Evolutionary conservation across 2,888 invertebrate genomes (phyloP).

Genomic region (Conchocele bisecta): DNA sequence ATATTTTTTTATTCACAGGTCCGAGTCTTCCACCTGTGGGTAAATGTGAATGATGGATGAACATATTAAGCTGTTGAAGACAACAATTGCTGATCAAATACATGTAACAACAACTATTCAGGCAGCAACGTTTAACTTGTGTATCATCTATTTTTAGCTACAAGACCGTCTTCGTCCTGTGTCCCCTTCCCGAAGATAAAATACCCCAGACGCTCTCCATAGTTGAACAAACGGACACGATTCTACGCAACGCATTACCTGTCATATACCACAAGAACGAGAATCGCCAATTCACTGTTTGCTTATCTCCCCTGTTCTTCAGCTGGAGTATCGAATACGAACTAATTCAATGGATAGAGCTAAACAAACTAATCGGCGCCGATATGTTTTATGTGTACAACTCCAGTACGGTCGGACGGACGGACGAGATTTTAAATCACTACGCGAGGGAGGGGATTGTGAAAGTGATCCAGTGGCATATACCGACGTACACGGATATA

Average conservation of each 20-base stretch:
- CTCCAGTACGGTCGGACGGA: constrained; percentile 15
- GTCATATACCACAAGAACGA: constrained; percentile 13
- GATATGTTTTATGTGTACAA: constrained; percentile 30
- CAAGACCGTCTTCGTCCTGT: constrained; percentile 23
- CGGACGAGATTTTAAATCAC: constrained; percentile 32
- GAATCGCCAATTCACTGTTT: constrained; percentile 20
- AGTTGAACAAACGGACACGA: constrained; percentile 14
- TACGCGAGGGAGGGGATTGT: constrained; percentile 32
- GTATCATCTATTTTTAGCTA: constrained; percentile 34
- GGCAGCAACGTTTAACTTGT: too few species aligned
- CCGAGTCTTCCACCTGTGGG: too few species aligned
- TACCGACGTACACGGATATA: constrained; percentile 16
- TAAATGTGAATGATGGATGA: too few species aligned
- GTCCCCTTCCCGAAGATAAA: constrained; percentile 28
- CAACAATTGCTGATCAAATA: too few species aligned
- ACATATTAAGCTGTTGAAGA: too few species aligned
- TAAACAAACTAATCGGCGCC: constrained; percentile 29
- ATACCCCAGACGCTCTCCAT: constrained; percentile 11
- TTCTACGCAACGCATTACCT: constrained; percentile 13
- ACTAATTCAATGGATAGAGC: constrained; percentile 38
- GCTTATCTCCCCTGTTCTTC: constrained; percentile 31
- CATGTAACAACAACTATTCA: too few species aligned
- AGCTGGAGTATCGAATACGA: constrained; percentile 26
- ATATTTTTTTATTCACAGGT: too few species aligned
- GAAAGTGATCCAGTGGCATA: constrained; percentile 31